A percentile compares a stretch with the other conserved stretches of the same genome.
Conservation (phyloP, 2,113 vertebrate species). For the Semnornis frantzii region DNA sequence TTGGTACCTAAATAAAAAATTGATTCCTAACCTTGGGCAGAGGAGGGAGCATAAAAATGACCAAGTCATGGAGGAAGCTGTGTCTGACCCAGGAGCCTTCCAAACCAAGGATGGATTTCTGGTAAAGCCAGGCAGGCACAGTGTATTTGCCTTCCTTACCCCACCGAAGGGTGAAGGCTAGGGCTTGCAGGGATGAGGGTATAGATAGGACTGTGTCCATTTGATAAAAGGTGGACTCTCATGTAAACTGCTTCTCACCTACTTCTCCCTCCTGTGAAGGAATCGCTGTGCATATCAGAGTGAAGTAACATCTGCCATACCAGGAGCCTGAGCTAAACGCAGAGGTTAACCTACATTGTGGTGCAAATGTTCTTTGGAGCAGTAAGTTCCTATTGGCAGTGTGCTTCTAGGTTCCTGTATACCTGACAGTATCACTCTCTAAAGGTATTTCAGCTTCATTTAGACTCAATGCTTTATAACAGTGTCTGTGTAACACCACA, state of each 20-base stretch:
- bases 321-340: background rate
- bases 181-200: background rate
- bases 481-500: background rate
- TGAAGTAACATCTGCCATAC: background rate
- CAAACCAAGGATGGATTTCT: background rate
- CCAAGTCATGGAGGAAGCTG: background rate
- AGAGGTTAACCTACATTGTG: background rate
- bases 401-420: background rate
- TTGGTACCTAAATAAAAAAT: background rate
- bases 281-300: background rate
- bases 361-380: background rate
- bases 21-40: background rate
- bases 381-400: background rate
- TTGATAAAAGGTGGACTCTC: rapidly evolving
- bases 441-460: background rate
- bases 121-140: background rate
- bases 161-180: background rate
- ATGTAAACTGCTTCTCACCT: background rate
- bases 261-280: background rate
- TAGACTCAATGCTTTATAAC: background rate
- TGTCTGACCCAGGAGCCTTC: background rate
- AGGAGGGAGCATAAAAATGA: background rate
- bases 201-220: background rate
- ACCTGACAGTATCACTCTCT: background rate
- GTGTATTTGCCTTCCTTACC: background rate